Base-by-base conservation (phyloP, 2,113 vertebrate species). In the Pagrus major region DNA sequence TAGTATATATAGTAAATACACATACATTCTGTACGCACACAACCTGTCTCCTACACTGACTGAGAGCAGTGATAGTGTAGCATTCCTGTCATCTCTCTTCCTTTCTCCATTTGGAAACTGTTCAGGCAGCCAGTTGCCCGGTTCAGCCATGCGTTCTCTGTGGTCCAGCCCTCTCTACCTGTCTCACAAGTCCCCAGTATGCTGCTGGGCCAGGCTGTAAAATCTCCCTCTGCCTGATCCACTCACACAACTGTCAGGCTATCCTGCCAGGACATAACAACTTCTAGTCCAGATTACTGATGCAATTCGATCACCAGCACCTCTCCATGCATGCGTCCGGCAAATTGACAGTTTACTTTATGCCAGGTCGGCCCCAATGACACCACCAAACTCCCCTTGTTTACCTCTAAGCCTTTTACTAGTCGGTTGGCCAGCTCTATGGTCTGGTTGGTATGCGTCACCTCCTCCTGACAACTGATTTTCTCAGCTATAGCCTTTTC, bases 391-490 rank as follows among this genome's bases (percentile, higher is more conserved):
- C 47, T 69, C 76, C 66, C 69, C 51, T 52, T 72, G 89, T 91
- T 94, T 95, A 94, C 95, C 94, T 97, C 93, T 59, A 96, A 94
- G 83, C 95, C 94, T 80, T 88, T 94, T 76, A 96, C 92, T 11
- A 97, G 94, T 47, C 86, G 93, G 85, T 95, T 96, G 56, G 94
- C 95, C 72, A 96, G 86, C 66, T 94, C 88, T 47, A 94, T 93
- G 35, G 93, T 95, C 80, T 88, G 94, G 81, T 92, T 96, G 78
- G 93, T 96, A 67, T 14, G 66, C 20, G 90, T 94, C 84, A 96
- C 93, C 80, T 96, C 93, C 86, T 95, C 94, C 89, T 96, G 95
- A 94, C 93, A 95, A 12, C 9, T 71, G 47, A 96, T 76, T 90
- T 96, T 95, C 89, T 97, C 94, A 67, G 93, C 89, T 65, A 80